Percentiles rank a stretch among this genome's conserved stretches.
phyloP scores from a whole-genome alignment of 30 jellyfish, hydroid and myxozoan genomes.

The Turritopsis dohrnii region DNA sequence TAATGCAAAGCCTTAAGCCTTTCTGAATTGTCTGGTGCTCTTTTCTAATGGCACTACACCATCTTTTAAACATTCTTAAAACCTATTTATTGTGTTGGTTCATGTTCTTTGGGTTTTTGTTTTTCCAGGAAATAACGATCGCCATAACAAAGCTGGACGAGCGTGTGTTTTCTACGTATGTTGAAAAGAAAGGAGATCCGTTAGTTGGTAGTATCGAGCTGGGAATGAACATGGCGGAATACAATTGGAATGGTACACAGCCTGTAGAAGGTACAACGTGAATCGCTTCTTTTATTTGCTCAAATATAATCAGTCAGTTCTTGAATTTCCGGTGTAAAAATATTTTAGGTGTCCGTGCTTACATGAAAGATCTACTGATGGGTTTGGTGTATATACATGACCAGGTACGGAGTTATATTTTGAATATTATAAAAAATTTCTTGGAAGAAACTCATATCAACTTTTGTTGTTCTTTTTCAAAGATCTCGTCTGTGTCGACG shows the following conservation, averaged over 20 bases:
- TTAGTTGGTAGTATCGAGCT: slow-evolving; percentile 81
- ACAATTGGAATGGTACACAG: slow-evolving; percentile 59
- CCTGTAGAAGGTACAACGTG: slow-evolving; percentile 39
- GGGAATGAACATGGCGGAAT: slow-evolving; percentile 80
- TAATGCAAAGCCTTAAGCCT: too few species aligned
- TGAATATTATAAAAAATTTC: not conserved
- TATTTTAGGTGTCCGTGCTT: slow-evolving; percentile 83
- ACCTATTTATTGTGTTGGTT: too few species aligned
- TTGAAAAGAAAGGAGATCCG: slow-evolving; percentile 76
- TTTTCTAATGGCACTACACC: too few species aligned
- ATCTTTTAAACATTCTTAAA: too few species aligned
- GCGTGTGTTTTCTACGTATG: slow-evolving; percentile 59
- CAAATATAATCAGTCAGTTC: not conserved
- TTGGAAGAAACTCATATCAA: not conserved
- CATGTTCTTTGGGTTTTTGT: not conserved
- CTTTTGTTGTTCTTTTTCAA: not conserved
- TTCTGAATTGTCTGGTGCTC: too few species aligned
- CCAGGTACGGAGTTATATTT: slow-evolving; percentile 55
- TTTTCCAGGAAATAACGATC: slow-evolving; percentile 41
- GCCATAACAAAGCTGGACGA: slow-evolving; percentile 43
- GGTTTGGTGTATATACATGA: slow-evolving; percentile 68
- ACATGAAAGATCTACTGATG: slow-evolving; percentile 64
- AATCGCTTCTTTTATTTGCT: not conserved
- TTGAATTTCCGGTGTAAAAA: not conserved
- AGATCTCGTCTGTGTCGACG: slow-evolving; percentile 80